Percentiles rank a stretch among this genome's conserved stretches.
Evolutionary conservation across 2,888 invertebrate genomes (phyloP).

Genomic region (Cataglyphis cursor): DNA sequence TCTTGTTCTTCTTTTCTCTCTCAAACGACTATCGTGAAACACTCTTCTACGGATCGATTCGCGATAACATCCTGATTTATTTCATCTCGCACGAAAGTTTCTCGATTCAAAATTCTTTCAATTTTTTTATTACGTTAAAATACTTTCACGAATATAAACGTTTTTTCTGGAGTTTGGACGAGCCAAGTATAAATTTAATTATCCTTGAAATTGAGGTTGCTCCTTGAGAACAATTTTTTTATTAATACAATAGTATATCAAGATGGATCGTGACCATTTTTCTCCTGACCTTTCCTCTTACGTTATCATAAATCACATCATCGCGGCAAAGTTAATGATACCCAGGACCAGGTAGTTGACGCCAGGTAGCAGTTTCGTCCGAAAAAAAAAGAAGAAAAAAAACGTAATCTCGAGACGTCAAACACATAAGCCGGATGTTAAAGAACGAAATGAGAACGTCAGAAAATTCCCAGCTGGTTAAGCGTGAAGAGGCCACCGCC

Average conservation of each 20-base stretch:
- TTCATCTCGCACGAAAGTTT: neutral
- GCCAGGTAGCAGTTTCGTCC: neutral
- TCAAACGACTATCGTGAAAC: neutral
- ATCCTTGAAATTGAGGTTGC: constrained; percentile 12
- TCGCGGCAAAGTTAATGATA: constrained; percentile 1
- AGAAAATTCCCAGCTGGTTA: constrained; percentile 47
- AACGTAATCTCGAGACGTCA: constrained; percentile 19
- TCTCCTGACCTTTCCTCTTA: neutral
- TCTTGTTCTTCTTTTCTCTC: neutral
- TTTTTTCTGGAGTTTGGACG: neutral
- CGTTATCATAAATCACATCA: neutral
- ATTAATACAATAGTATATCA: neutral
- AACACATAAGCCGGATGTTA: neutral
- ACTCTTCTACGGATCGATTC: neutral
- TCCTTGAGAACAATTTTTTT: neutral
- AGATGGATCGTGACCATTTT: neutral
- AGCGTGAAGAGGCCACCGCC: constrained; percentile 18
- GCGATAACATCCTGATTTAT: neutral
- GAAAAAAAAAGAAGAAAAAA: neutral
- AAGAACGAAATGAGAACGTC: neutral
- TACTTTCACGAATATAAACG: neutral
- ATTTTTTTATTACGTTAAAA: neutral
- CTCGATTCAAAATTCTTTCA: constrained; percentile 7
- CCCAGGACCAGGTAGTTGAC: neutral
- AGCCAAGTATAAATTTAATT: constrained; percentile 36